These are phyloP conservation scores for Sylvia borin DNA, from an alignment of 2,797 vertebrate genomes.

Conservation along the genomic window DNA sequence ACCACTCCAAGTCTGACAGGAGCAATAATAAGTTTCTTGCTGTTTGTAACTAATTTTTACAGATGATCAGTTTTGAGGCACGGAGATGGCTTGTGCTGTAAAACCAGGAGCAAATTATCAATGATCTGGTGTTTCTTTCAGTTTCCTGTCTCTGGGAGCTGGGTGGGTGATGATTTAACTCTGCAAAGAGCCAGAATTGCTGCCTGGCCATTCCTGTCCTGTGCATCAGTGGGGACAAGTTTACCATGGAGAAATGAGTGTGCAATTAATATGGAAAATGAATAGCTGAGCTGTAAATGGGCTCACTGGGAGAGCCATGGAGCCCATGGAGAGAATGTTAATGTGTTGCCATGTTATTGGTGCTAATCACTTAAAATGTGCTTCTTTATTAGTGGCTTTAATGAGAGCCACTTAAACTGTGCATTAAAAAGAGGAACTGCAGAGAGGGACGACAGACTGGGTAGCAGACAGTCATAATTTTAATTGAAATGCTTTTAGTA, in stretches of 20 bases:
- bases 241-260: background rate
- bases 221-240: background rate
- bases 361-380: conserved; percentile 77
- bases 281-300: conserved; percentile 66
- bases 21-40: background rate
- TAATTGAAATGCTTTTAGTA: conserved; percentile 74
- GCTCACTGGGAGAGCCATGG: conserved; percentile 63
- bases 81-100: background rate
- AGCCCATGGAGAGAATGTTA: conserved; percentile 66
- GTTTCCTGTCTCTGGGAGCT: background rate
- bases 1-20: background rate
- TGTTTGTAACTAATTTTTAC: background rate
- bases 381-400: conserved; percentile 77
- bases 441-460: conserved; percentile 49
- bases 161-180: background rate
- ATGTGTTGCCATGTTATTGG: conserved; percentile 72
- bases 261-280: conserved; percentile 69
- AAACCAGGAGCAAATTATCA: background rate
- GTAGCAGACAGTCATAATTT: conserved; percentile 71
- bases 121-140: background rate
- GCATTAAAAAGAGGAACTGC: conserved; percentile 77
- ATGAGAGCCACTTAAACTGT: conserved; percentile 78
- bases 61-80: background rate
- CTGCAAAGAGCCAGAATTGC: background rate
- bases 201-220: background rate